A percentile compares a stretch with the other conserved stretches of the same genome.
phyloP scores from a whole-genome alignment of 2,888 invertebrate genomes.

The Tethea ocularis region DNA sequence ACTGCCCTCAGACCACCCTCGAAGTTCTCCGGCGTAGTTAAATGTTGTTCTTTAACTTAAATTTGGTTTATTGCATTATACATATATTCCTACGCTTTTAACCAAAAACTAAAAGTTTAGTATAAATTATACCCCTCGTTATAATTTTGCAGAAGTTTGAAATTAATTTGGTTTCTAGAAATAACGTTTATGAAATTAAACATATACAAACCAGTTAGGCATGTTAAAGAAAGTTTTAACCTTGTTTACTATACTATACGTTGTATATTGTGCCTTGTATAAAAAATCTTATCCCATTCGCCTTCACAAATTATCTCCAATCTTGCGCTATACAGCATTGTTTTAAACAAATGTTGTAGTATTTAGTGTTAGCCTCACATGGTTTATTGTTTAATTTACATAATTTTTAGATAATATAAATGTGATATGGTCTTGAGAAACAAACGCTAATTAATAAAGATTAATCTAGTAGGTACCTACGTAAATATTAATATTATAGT shows the following conservation, averaged over 20 bases:
- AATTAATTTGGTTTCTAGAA: neutral
- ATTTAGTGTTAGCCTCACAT: neutral
- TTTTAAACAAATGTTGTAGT: neutral
- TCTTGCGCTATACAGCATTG: neutral
- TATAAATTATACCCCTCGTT: neutral
- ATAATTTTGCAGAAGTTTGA: neutral
- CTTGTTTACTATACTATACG: neutral
- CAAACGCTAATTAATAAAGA: neutral
- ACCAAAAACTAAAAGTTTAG: neutral
- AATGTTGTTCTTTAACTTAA: neutral
- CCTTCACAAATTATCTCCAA: neutral
- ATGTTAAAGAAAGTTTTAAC: neutral
- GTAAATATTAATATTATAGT: too few species aligned
- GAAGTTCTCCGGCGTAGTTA: neutral
- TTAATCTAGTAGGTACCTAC: too few species aligned
- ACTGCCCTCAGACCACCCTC: neutral
- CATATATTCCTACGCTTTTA: too few species aligned
- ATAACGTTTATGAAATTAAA: neutral
- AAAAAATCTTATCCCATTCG: neutral
- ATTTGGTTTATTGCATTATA: neutral
- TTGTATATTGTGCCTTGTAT: neutral
- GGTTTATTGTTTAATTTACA: neutral
- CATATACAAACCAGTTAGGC: neutral
- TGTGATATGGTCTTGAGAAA: neutral
- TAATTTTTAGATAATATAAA: neutral